Evolutionary conservation across 2,113 vertebrate species (phyloP).

Genomic region (Neotragus pygmaeus): DNA sequence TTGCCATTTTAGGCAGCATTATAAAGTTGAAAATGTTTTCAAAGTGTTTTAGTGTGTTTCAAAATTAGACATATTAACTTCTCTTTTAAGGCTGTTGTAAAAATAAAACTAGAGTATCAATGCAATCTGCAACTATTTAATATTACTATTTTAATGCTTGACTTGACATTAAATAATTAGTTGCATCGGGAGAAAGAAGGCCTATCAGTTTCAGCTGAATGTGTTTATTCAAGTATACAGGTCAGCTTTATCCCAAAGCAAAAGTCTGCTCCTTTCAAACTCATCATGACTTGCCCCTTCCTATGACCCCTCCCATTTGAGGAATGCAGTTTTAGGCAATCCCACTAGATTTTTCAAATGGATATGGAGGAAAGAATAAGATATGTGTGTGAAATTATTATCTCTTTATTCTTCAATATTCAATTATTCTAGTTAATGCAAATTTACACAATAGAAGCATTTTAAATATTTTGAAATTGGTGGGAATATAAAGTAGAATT

Average conservation of each 20-base stretch:
- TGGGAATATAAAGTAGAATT: background rate
- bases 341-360: background rate
- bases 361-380: background rate
- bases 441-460: background rate
- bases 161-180: background rate
- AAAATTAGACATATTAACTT: background rate
- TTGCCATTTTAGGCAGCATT: background rate
- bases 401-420: background rate
- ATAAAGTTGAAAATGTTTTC: background rate
- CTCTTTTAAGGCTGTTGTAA: background rate
- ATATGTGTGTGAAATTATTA: background rate
- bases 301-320: rapidly evolving
- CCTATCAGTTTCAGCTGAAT: background rate
- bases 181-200: background rate
- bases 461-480: background rate
- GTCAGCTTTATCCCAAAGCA: background rate
- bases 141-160: background rate
- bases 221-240: background rate
- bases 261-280: background rate
- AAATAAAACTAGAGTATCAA: background rate
- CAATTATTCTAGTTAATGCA: background rate
- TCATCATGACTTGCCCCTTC: background rate
- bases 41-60: background rate
- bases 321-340: background rate
- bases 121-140: background rate